phyloP scores from a whole-genome alignment of 1,140 invertebrate genomes.

The Ceratitis capitata region DNA sequence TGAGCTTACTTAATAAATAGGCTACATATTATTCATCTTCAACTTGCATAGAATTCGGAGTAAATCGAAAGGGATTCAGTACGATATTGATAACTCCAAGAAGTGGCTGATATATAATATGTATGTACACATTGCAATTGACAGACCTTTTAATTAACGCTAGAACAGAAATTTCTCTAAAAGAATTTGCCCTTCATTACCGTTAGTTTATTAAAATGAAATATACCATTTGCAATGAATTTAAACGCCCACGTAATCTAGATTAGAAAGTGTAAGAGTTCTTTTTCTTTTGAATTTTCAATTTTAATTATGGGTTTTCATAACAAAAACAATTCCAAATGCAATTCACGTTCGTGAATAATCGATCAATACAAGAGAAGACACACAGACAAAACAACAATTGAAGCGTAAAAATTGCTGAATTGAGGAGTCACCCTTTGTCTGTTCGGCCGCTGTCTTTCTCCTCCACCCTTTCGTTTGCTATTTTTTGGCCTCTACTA shows the following conservation, averaged over 20 bases:
- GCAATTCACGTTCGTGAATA: slow-evolving; percentile 14
- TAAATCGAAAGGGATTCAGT: no score
- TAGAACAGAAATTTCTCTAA: background rate
- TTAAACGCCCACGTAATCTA: background rate
- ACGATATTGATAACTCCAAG: no score
- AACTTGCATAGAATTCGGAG: no score
- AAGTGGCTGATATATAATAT: no score
- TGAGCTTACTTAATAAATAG: no score
- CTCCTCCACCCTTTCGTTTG: background rate
- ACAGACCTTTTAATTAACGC: background rate
- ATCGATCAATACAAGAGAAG: background rate
- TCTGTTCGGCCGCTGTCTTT: no score
- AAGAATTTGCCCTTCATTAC: no score
- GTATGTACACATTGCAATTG: no score
- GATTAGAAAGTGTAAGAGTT: slow-evolving; percentile 10
- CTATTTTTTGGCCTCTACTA: background rate
- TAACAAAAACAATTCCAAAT: background rate
- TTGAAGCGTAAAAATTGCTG: background rate
- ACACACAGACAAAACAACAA: background rate
- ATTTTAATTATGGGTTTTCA: background rate
- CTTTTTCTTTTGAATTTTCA: background rate
- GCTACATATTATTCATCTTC: no score
- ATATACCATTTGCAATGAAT: background rate
- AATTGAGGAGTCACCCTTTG: background rate
- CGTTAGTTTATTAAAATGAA: background rate